A percentile compares a stretch with the other conserved stretches of the same genome.
phyloP scores from a whole-genome alignment of 2,797 vertebrate species.

The Acipenser ruthenus region DNA sequence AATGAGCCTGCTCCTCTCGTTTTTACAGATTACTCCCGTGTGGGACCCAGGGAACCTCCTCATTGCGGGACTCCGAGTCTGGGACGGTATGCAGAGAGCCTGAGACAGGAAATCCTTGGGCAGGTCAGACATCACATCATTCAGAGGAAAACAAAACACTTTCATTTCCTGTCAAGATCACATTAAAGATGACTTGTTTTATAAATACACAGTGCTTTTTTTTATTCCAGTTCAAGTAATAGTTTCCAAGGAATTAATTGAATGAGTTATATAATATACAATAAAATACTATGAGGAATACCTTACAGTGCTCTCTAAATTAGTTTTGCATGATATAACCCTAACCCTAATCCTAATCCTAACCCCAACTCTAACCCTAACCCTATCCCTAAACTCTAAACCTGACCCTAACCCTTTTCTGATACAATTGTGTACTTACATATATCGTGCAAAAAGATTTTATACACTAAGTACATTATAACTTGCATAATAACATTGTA shows the following conservation, averaged over 20 bases:
- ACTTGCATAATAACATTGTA: not conserved
- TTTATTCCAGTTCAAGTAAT: not conserved
- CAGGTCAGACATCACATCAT: slow-evolving; percentile 31
- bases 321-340: no score
- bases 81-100: slow-evolving; percentile 20
- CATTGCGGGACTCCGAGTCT: slow-evolving; percentile 33
- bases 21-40: slow-evolving; percentile 17
- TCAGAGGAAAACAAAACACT: not conserved
- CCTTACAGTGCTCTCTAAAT: not conserved
- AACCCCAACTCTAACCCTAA: no score
- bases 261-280: not conserved
- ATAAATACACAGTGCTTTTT: not conserved
- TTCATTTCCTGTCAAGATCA: not conserved
- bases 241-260: not conserved
- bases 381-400: no score
- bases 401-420: no score
- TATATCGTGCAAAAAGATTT: no score
- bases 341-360: no score
- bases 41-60: slow-evolving; percentile 13
- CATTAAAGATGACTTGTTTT: not conserved
- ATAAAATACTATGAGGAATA: not conserved
- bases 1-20: no score
- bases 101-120: slow-evolving; percentile 4
- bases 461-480: not conserved
- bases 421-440: no score